phyloP scores from a whole-genome alignment of 1,140 invertebrate genomes.

The Drosophila athabasca region DNA sequence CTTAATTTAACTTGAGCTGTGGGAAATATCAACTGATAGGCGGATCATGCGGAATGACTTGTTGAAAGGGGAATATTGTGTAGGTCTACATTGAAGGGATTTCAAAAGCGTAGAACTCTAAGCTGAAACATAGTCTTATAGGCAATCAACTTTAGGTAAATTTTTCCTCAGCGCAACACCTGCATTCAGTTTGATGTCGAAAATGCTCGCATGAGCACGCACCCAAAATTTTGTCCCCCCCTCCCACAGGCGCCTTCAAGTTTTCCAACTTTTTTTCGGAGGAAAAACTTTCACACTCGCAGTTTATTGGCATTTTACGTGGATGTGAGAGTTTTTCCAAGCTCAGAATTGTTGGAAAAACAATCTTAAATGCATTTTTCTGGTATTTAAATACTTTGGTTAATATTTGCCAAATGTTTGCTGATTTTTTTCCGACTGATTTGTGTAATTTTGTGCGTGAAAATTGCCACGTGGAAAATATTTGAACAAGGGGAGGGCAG shows the following conservation, averaged over 20 bases:
- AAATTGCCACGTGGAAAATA: conserved; percentile 25
- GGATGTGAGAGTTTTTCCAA: conserved; percentile 22
- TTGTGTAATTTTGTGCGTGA: conserved; percentile 38
- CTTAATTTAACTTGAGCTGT: conserved; percentile 47
- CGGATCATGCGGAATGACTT: conserved; percentile 9
- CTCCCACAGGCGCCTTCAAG: conserved; percentile 31
- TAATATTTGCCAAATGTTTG: conserved; percentile 60
- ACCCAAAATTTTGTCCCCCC: conserved; percentile 42
- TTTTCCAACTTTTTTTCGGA: conserved; percentile 47
- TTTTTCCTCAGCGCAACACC: conserved; percentile 17
- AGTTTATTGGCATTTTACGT: conserved; percentile 78
- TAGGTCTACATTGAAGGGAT: too few species aligned
- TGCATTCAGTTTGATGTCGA: conserved; percentile 63
- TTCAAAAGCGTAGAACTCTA: too few species aligned
- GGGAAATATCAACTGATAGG: conserved; percentile 16
- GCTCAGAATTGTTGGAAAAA: conserved; percentile 20
- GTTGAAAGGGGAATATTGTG: neutral
- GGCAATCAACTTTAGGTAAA: neutral
- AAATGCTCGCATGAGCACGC: conserved; percentile 65
- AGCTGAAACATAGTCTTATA: too few species aligned
- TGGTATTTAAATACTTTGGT: conserved; percentile 67
- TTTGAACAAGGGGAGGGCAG: conserved; percentile 3
- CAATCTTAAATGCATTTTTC: conserved; percentile 71
- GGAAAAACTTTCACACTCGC: conserved; percentile 46
- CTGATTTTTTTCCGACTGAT: conserved; percentile 24